These are phyloP conservation scores for Cheirogaleus medius DNA, from an alignment of 2,113 vertebrate genomes.

Conservation along the genomic window DNA sequence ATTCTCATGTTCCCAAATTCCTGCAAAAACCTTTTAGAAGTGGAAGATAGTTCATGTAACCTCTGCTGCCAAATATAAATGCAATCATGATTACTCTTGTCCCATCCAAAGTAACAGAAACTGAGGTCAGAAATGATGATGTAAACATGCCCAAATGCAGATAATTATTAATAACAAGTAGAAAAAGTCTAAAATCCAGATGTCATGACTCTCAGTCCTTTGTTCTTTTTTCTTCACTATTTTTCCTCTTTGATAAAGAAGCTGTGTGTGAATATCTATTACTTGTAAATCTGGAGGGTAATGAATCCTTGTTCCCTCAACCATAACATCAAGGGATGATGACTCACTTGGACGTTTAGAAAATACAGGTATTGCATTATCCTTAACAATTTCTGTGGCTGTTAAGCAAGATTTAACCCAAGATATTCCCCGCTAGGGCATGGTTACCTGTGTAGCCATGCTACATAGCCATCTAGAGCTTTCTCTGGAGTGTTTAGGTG, in stretches of 20 bases:
- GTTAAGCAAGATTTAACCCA: not conserved
- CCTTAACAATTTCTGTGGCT: not conserved
- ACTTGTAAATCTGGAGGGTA: not conserved
- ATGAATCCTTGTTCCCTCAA: not conserved
- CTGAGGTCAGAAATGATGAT: not conserved
- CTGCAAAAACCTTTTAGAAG: not conserved
- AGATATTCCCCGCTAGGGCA: not conserved
- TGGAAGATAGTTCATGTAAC: not conserved
- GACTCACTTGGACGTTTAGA: not conserved
- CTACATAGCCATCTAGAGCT: not conserved
- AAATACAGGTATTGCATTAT: not conserved
- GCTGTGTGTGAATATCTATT: not conserved
- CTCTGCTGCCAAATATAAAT: not conserved
- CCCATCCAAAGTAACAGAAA: not conserved
- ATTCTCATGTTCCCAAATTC: not conserved
- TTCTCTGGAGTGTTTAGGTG: not conserved
- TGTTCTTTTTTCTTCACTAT: not conserved
- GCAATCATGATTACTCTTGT: not conserved
- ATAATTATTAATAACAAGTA: not conserved
- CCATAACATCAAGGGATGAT: not conserved
- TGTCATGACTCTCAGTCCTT: not conserved
- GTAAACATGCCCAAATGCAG: not conserved
- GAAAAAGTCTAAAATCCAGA: not conserved
- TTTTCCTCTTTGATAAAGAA: not conserved
- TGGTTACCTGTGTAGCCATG: not conserved